phyloP scores from a whole-genome alignment of 2,797 vertebrate genomes.

The Phyllotis vaccarum region DNA sequence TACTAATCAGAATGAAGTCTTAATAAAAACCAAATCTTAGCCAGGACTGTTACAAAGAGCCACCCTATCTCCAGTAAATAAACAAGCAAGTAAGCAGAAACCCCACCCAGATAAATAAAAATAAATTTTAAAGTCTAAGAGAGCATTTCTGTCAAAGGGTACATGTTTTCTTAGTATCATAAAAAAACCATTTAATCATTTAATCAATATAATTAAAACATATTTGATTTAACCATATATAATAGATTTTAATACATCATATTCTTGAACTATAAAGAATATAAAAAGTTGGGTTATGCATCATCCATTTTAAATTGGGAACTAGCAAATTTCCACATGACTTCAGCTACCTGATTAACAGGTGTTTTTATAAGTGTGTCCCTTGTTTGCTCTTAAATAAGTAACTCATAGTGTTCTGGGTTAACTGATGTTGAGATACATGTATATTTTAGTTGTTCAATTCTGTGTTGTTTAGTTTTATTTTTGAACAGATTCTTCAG shows the following conservation, averaged over 20 bases:
- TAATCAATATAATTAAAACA: neutral
- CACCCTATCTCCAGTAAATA: neutral
- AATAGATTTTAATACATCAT: neutral
- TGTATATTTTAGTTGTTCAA: neutral
- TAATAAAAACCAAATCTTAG: slow-evolving; percentile 68
- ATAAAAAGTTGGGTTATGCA: neutral
- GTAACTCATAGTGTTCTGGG: neutral
- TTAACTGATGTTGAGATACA: too few relatives aligned
- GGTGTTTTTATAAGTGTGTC: neutral
- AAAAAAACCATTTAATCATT: neutral
- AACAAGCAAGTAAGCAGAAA: neutral
- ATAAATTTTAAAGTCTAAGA: slow-evolving; percentile 66
- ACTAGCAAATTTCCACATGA: neutral
- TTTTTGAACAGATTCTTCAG: neutral
- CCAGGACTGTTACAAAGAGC: neutral
- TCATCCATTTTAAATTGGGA: neutral
- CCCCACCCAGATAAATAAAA: slow-evolving; percentile 33
- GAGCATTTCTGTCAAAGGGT: slow-evolving; percentile 53
- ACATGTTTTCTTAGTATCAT: neutral
- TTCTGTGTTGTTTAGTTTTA: neutral
- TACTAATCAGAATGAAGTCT: slow-evolving; percentile 51
- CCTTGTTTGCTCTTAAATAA: neutral
- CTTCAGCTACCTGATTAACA: neutral
- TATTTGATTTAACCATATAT: neutral
- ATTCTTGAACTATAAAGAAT: neutral